These are phyloP conservation scores for Ancistrus triradiatus DNA, from an alignment of 2,113 vertebrate genomes.

Conservation along the genomic window DNA sequence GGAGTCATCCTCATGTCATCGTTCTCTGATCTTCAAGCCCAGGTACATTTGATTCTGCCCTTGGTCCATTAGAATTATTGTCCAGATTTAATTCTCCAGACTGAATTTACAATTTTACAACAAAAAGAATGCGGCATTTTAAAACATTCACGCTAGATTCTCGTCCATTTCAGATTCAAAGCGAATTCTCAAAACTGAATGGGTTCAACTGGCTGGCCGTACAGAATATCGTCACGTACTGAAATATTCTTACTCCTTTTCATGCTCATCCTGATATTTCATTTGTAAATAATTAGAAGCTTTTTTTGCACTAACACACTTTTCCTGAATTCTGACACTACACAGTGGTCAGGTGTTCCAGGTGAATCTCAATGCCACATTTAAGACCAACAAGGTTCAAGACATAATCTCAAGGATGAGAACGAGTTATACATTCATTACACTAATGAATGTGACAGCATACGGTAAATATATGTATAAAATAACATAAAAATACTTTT, in stretches of 20 bases:
- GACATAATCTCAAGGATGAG: background rate
- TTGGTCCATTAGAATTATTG: background rate
- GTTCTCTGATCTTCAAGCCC: accelerated
- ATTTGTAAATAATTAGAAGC: too few species aligned
- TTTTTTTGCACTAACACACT: background rate
- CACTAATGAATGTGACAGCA: slow-evolving; percentile 32
- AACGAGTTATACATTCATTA: accelerated
- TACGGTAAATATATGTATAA: slow-evolving; percentile 46
- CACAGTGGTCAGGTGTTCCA: slow-evolving; percentile 31
- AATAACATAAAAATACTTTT: too few species aligned
- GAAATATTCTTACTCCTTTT: background rate
- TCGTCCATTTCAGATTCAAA: slow-evolving; percentile 35
- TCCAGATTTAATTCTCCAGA: too few species aligned
- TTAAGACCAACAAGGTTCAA: slow-evolving; percentile 30
- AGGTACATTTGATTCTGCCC: background rate
- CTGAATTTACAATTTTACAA: too few species aligned
- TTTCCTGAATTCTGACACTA: background rate
- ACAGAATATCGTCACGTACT: background rate
- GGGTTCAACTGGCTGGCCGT: slow-evolving; percentile 36
- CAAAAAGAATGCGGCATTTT: too few species aligned
- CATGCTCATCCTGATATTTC: too few species aligned
- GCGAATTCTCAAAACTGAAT: slow-evolving; percentile 1
- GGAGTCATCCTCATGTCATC: background rate
- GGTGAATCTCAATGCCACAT: slow-evolving; percentile 28
- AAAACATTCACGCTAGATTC: background rate